Percentiles rank a stretch among this genome's conserved stretches.
These are phyloP conservation scores for Odontomyia ornata DNA, from an alignment of 2,888 invertebrate genomes.

Conservation along the genomic window DNA sequence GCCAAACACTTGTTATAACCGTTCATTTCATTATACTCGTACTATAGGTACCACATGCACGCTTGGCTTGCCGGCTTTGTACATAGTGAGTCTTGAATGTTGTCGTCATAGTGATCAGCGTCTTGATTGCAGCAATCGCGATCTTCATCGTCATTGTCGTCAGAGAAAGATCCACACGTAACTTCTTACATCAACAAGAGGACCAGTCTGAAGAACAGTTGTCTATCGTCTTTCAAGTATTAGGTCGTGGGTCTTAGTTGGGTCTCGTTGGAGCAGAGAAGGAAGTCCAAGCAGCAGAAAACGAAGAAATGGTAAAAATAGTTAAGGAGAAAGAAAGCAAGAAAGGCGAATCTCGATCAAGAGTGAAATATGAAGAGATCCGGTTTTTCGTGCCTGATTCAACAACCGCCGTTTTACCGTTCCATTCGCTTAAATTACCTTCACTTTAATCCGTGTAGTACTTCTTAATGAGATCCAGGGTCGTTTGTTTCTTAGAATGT, in stretches of 20 bases:
- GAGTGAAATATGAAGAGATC: constrained; percentile 37
- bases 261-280: not conserved
- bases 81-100: not conserved
- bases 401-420: constrained; percentile 27
- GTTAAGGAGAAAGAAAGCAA: not conserved
- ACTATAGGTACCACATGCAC: not conserved
- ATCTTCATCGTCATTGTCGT: not conserved
- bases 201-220: not conserved
- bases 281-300: not conserved
- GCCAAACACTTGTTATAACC: constrained; percentile 22
- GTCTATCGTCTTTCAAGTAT: not conserved
- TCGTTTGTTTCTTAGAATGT: not conserved
- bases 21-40: constrained; percentile 9
- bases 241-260: not conserved
- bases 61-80: not conserved
- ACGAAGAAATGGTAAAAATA: not conserved
- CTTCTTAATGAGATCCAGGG: constrained; percentile 23
- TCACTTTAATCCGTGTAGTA: constrained; percentile 4
- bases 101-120: constrained; percentile 8
- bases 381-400: constrained; percentile 40
- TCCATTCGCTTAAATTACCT: constrained; percentile 39
- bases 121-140: not conserved
- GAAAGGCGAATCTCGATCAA: constrained; percentile 33
- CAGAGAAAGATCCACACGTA: not conserved
- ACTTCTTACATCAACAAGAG: constrained; percentile 9